These are phyloP conservation scores for Drosophila seguyi DNA, from an alignment of 1,140 invertebrate genomes.

Conservation along the genomic window DNA sequence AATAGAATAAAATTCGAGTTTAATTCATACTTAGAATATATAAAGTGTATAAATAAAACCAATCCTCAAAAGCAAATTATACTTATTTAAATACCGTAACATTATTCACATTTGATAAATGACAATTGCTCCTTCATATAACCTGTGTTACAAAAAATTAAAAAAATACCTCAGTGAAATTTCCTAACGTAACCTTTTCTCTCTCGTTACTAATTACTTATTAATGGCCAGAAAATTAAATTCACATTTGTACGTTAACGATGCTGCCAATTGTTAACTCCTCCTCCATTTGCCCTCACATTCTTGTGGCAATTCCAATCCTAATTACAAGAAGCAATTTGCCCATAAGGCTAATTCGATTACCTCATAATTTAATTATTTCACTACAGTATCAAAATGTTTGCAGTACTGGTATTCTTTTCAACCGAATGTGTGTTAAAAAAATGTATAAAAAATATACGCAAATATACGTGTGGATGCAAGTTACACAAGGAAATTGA, in stretches of 20 bases:
- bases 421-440: background rate
- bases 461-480: background rate
- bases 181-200: background rate
- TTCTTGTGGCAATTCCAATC: background rate
- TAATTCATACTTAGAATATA: no score
- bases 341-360: slow-evolving; percentile 15
- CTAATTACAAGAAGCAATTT: slow-evolving; percentile 12
- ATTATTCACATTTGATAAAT: background rate
- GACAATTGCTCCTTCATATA: background rate
- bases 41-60: no score
- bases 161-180: background rate
- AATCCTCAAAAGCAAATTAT: no score
- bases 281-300: background rate
- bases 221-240: slow-evolving; percentile 39
- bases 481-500: slow-evolving; percentile 12
- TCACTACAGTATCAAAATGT: background rate
- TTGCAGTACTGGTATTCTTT: no score
- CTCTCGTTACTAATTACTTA: slow-evolving; percentile 38
- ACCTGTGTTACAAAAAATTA: background rate
- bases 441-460: background rate
- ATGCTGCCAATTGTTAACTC: slow-evolving; percentile 3
- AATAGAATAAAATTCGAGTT: no score
- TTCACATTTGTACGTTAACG: slow-evolving; percentile 26
- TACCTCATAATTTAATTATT: slow-evolving; percentile 31
- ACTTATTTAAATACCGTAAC: no score